Conservation (phyloP, 1,140 invertebrate species). For the Trichogramma pretiosum region DNA sequence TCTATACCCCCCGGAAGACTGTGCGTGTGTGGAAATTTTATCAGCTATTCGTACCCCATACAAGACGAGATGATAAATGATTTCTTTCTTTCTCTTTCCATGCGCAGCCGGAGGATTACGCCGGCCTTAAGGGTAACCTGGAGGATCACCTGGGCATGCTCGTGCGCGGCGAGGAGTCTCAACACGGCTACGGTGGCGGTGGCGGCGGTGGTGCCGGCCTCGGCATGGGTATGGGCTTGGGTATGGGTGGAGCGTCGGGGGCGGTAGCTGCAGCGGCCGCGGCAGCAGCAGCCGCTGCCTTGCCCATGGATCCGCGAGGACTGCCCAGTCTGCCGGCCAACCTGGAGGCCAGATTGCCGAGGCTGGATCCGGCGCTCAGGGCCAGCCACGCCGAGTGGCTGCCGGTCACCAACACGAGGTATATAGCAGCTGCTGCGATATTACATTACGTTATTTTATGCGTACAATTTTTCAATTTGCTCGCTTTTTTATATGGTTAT, state of each 20-base stretch:
- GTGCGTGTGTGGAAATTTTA: too few species aligned
- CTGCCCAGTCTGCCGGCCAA: conserved; percentile 37
- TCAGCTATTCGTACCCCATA: too few species aligned
- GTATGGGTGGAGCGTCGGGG: too few species aligned
- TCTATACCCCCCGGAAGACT: too few species aligned
- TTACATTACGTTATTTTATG: too few species aligned
- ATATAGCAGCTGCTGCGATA: too few species aligned
- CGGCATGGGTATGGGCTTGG: too few species aligned
- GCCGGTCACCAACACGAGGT: conserved; percentile 43
- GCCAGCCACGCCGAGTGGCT: conserved; percentile 43
- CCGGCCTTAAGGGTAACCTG: conserved; percentile 37
- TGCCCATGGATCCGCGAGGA: conserved; percentile 31
- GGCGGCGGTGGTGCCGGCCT: too few species aligned
- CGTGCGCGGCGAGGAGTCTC: conserved; percentile 22
- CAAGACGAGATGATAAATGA: background rate
- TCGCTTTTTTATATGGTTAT: too few species aligned
- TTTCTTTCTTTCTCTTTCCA: too few species aligned
- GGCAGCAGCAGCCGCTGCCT: background rate
- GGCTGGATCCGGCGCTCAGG: conserved; percentile 34
- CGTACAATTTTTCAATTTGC: too few species aligned
- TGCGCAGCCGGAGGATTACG: conserved; percentile 42
- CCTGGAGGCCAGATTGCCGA: conserved; percentile 38
- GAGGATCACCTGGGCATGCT: conserved; percentile 40
- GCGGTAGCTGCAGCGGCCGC: too few species aligned
- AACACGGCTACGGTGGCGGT: conserved; percentile 24